Percentiles rank a stretch among this genome's conserved stretches.
phyloP scores from a whole-genome alignment of 2,888 invertebrate genomes.

The Ganaspis brasiliensis region DNA sequence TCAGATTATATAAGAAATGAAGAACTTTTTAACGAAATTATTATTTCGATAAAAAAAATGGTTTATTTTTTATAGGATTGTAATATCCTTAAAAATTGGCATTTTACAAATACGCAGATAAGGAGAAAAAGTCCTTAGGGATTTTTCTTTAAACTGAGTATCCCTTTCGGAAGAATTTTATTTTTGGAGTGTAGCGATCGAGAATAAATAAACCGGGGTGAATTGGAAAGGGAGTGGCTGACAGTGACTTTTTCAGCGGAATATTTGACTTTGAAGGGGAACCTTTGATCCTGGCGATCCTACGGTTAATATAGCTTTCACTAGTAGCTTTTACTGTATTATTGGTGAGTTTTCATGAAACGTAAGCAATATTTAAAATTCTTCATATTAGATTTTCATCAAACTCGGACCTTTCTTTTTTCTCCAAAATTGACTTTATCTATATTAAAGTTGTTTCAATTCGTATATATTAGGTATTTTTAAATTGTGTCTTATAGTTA shows the following conservation, averaged over 20 bases:
- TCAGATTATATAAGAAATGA: no score
- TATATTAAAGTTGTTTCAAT: neutral
- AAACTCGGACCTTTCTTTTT: no score
- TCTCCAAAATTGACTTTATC: no score
- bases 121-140: neutral
- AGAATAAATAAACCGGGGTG: slow-evolving; percentile 18
- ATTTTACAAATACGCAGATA: slow-evolving; percentile 11
- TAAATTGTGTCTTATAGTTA: no score
- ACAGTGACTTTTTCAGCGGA: slow-evolving; percentile 19
- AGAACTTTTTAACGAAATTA: no score
- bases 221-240: neutral
- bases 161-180: slow-evolving; percentile 9
- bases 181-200: slow-evolving; percentile 16
- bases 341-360: neutral
- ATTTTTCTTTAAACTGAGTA: neutral
- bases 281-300: slow-evolving; percentile 5
- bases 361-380: neutral
- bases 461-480: neutral
- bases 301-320: slow-evolving; percentile 4
- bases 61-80: no score
- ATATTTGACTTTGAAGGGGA: slow-evolving; percentile 12
- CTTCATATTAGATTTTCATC: neutral
- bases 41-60: no score
- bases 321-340: neutral
- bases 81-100: neutral